Evolutionary conservation across 2,797 vertebrate genomes (phyloP).

Genomic region (Megaceryle alcyon): DNA sequence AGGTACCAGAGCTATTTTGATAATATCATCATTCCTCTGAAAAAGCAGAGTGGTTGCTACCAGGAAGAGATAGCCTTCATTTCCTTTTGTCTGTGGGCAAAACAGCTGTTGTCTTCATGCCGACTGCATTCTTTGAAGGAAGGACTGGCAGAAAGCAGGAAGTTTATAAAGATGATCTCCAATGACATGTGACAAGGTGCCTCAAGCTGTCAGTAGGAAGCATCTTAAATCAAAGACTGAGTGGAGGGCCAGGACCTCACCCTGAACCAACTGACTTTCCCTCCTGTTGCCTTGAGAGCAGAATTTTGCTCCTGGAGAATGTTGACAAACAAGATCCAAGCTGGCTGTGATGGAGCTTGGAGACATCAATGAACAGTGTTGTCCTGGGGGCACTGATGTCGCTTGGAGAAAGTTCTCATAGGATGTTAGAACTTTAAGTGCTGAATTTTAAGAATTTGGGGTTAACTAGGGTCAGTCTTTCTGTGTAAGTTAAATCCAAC

Average conservation of each 20-base stretch:
- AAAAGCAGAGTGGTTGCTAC: not conserved
- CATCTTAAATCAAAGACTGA: not conserved
- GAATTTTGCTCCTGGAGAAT: conserved; percentile 17
- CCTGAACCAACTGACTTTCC: not conserved
- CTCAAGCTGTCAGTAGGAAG: not conserved
- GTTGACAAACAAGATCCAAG: not conserved
- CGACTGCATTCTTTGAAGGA: not conserved
- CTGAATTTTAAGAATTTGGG: conserved; percentile 29
- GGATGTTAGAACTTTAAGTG: not conserved
- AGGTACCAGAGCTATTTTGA: not conserved
- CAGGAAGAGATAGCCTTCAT: not conserved
- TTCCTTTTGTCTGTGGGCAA: not conserved
- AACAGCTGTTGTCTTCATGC: not conserved
- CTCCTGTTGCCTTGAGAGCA: not conserved
- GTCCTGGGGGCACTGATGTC: not conserved
- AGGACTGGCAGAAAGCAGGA: not conserved
- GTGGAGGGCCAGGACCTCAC: not conserved
- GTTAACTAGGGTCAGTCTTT: conserved; percentile 6
- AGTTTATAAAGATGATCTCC: not conserved
- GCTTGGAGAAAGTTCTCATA: conserved; percentile 31
- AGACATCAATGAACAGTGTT: conserved; percentile 17
- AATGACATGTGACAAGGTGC: not conserved
- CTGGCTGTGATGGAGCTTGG: not conserved
- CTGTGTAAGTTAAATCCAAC: not conserved
- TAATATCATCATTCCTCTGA: not conserved